Evolutionary conservation across 2,888 invertebrate genomes (phyloP), one percentile per base, ranked within the genome.

Genomic region (Erebia aethiops): DNA sequence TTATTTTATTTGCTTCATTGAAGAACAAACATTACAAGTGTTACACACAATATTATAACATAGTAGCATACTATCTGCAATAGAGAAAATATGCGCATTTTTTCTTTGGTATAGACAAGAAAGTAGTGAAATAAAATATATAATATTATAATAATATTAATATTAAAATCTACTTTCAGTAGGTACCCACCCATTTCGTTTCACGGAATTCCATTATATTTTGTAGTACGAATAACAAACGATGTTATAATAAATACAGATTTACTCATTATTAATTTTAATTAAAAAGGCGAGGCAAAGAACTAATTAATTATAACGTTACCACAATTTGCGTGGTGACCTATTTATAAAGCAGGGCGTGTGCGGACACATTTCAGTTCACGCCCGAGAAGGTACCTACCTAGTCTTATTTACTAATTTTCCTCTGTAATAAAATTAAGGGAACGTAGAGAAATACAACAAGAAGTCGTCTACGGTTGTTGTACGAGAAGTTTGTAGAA

Each of bases 261-360:
- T 64, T 64, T 54, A 46, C 52, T 26, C 64, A 41, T 54, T 64
- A 16, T 54, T 64, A 52, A n/a, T 52, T 64, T 64, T 64, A 52
- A 64, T 64, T 64, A 70, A 66, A 66, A 66, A 54, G 26, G 18
- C 65, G 58, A 70, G 65, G 43, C 16, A 56, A 46, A 67, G 54
- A 62, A 67, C 13, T 66, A 66, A 62, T 46, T 70, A 60, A 70
- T 70, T 65, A 18, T 70, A 26, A 58, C 65, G 46, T 26, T 67
- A 62, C 46, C 66, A 61, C 66, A 61, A 66, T 66, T 66, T 61
- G 62, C 54, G 66, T 41, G 46, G 35, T 62, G 70, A 71, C 70
- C 67, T 62, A 67, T 71, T 67, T 71, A n/a, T 49, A 61, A 71
- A 56, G 61, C 64, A 46, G 60, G 60, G 58, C 67, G 67, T 64